phyloP scores from a whole-genome alignment of 2,888 invertebrate species.

The Alviniconcha strummeri region DNA sequence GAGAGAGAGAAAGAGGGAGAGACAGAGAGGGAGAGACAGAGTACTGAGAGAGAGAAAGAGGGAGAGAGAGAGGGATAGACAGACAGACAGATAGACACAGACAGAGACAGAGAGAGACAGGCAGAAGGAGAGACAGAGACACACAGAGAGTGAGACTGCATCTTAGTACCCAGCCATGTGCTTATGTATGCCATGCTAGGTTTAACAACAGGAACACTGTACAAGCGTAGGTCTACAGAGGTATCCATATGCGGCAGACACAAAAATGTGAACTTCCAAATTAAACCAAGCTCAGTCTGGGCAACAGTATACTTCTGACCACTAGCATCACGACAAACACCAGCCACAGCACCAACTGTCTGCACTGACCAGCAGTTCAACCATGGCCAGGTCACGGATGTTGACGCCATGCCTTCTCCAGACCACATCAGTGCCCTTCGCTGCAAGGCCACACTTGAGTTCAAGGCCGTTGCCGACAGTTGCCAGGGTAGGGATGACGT shows the following conservation, averaged over 20 bases:
- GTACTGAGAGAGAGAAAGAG: background rate
- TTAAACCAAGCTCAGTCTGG: too few species aligned
- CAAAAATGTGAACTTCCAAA: too few species aligned
- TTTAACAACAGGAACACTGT: too few species aligned
- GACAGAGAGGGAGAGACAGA: background rate
- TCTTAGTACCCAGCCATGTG: too few species aligned
- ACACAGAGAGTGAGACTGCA: too few species aligned
- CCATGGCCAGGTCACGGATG: constrained; percentile 77
- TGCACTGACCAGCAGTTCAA: constrained; percentile 37
- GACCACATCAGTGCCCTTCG: constrained; percentile 79
- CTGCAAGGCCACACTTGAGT: constrained; percentile 82
- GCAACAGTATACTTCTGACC: too few species aligned
- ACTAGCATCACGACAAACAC: too few species aligned
- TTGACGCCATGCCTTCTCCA: constrained; percentile 83
- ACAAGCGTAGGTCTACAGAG: too few species aligned
- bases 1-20: background rate
- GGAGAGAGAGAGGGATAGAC: background rate
- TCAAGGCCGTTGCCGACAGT: constrained; percentile 86
- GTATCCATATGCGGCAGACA: too few species aligned
- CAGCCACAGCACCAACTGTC: too few species aligned
- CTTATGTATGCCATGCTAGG: too few species aligned
- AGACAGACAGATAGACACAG: too few species aligned
- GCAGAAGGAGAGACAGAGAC: background rate
- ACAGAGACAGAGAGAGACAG: background rate
- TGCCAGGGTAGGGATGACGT: constrained; percentile 82